Base-by-base conservation (phyloP, 2,113 vertebrate species). In the rabbit (Oryctolagus cuniculus) region DNA sequence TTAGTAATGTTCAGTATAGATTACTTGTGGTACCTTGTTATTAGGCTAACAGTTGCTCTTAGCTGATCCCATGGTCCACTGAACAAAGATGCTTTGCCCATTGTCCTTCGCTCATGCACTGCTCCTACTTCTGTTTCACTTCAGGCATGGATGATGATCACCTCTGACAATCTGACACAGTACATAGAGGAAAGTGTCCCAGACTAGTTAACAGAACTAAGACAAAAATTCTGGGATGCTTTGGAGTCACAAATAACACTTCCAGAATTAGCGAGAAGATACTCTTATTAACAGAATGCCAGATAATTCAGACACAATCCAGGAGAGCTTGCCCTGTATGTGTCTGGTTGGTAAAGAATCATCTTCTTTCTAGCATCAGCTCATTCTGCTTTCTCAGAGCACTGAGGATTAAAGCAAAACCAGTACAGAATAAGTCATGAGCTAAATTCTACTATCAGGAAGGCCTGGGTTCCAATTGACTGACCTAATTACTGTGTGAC, bases 401-500 rank as follows among this genome's bases (percentile, higher is more conserved):
- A 7, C 19, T 24, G 9, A 89, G 22, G 34, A 63, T 22, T 86
- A 69, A 88, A 78, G 36, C n/a, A 22, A 70, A 85, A 34, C 6
- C 21, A 53, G 13, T 31, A 36, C 11, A 85, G 25, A n/a, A 63
- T 25, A 93, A 61, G 13, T 85, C 31, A 72, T 29, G 44, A 81
- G 51, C 7, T 77, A 89, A 61, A 64, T 63, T 87, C 36, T 69
- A 91, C 51, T 16, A 87, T 67, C 24, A 73, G 85, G 13, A 81
- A 74, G 27, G 82, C 9, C 22, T 82, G 38, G 25, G 10, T 79
- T 87, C 74, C 90, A 92, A 79, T 0, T 44, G 61, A 70, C 34
- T 88, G n/a, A 93, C 58, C 36, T 70, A 88, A 31, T 83, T 69
- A 51, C 27, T n/a, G 10, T 92, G 19, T 86, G 70, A 96, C n/a